A percentile compares a stretch with the other conserved stretches of the same genome.
Evolutionary conservation across 2,888 invertebrate species (phyloP).

Genomic region (Chymomyza procnemis): DNA sequence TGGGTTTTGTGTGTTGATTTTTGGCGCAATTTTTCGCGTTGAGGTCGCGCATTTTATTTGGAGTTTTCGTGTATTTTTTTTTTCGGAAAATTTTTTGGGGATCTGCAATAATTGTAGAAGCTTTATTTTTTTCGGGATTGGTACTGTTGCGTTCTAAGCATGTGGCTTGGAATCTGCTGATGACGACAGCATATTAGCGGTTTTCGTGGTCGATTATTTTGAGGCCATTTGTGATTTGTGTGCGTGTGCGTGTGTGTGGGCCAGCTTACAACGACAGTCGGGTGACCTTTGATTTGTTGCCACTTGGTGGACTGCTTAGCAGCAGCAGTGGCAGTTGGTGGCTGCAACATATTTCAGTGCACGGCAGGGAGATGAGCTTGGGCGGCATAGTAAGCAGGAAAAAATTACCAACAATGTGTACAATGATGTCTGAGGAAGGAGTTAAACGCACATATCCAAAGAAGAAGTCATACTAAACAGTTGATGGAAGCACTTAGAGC

Average conservation of each 20-base stretch:
- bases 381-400: no score
- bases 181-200: constrained; percentile 69
- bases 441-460: no score
- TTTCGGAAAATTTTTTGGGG: constrained; percentile 11
- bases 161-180: neutral
- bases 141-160: neutral
- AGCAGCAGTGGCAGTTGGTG: neutral
- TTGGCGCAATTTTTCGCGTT: constrained; percentile 23
- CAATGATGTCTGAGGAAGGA: no score
- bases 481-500: no score
- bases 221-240: constrained; percentile 54
- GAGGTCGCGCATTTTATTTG: constrained; percentile 39
- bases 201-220: constrained; percentile 73
- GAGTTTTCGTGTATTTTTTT: neutral
- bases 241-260: constrained; percentile 17
- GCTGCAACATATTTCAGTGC: neutral
- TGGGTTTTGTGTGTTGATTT: constrained; percentile 46
- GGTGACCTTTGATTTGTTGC: constrained; percentile 5
- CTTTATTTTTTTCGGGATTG: neutral
- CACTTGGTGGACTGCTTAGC: neutral
- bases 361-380: neutral
- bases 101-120: constrained; percentile 20
- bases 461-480: no score
- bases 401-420: no score
- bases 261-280: neutral